A percentile compares a stretch with the other conserved stretches of the same genome.
Evolutionary conservation across 2,888 invertebrate genomes (phyloP).

Genomic region (Athrips mouffetella): DNA sequence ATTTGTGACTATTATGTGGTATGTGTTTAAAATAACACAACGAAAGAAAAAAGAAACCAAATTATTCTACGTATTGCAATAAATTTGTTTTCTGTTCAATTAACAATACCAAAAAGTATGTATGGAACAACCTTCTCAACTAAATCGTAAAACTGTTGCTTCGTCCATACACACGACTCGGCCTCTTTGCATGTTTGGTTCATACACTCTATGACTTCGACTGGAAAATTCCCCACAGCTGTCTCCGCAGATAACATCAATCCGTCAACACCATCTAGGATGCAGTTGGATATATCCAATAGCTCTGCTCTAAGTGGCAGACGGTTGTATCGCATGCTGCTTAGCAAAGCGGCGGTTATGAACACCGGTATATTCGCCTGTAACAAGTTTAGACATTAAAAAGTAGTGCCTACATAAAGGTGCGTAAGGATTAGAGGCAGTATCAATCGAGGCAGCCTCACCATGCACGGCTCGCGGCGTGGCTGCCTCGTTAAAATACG

Average conservation of each 20-base stretch:
- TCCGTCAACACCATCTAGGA: constrained; percentile 85
- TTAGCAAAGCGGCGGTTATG: constrained; percentile 53
- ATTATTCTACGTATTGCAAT: too few species aligned
- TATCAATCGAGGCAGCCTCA: too few species aligned
- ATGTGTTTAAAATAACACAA: too few species aligned
- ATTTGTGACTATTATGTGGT: too few species aligned
- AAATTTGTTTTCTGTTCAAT: too few species aligned
- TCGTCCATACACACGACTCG: constrained; percentile 82
- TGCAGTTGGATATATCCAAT: constrained; percentile 84
- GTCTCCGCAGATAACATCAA: constrained; percentile 84
- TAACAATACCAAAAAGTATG: too few species aligned
- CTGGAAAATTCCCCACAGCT: constrained; percentile 81
- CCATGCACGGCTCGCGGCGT: too few species aligned
- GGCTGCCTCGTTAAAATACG: too few species aligned
- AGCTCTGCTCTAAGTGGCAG: constrained; percentile 79
- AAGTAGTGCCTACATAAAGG: not conserved
- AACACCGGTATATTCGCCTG: constrained; percentile 59
- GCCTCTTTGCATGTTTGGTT: constrained; percentile 81
- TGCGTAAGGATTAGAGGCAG: not conserved
- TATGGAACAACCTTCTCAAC: constrained; percentile 47
- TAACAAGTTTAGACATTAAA: constrained; percentile 7
- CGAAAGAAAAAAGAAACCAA: too few species aligned
- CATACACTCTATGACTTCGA: constrained; percentile 63
- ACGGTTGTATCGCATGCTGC: constrained; percentile 52
- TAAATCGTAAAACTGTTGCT: constrained; percentile 59